Percentiles rank a stretch among this genome's conserved stretches.
Conservation (phyloP, 2,888 invertebrate genomes). For the Cistogaster globosa region DNA sequence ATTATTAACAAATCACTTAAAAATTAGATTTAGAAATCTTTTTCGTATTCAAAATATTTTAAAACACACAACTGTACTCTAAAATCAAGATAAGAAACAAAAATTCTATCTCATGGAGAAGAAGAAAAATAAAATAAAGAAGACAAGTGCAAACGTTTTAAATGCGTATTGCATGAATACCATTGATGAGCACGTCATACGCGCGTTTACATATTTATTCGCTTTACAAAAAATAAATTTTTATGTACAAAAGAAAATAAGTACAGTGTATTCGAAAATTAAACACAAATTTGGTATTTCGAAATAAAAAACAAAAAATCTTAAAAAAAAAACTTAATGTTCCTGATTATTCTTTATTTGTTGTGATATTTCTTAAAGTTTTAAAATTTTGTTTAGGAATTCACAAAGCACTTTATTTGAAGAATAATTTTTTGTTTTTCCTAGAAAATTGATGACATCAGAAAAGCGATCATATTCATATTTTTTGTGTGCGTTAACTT, state of each 20-base stretch:
- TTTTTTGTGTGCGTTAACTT: background rate
- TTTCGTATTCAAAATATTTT: background rate
- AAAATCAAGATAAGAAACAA: constrained; percentile 39
- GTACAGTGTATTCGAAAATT: constrained; percentile 5
- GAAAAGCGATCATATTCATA: too few relatives aligned
- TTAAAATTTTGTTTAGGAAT: too few relatives aligned
- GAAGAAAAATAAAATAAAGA: too few relatives aligned
- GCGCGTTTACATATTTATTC: constrained; percentile 14
- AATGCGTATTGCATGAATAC: constrained; percentile 65
- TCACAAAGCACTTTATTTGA: too few relatives aligned
- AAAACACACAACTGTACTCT: constrained; percentile 59
- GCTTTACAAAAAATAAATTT: background rate
- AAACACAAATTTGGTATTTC: background rate
- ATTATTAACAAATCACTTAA: too few relatives aligned
- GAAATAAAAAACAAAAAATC: too few relatives aligned
- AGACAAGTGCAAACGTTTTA: constrained; percentile 56
- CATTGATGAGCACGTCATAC: constrained; percentile 34
- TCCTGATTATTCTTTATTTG: too few relatives aligned
- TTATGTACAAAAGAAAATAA: background rate
- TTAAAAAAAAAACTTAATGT: too few relatives aligned
- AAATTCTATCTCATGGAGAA: constrained; percentile 38
- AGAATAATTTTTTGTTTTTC: too few relatives aligned
- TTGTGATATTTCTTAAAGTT: too few relatives aligned
- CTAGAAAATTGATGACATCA: too few relatives aligned
- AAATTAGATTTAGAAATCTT: background rate